A percentile compares a stretch with the other conserved stretches of the same genome.
Conservation (phyloP, 2,113 vertebrate species). For the Pseudopodoces humilis region DNA sequence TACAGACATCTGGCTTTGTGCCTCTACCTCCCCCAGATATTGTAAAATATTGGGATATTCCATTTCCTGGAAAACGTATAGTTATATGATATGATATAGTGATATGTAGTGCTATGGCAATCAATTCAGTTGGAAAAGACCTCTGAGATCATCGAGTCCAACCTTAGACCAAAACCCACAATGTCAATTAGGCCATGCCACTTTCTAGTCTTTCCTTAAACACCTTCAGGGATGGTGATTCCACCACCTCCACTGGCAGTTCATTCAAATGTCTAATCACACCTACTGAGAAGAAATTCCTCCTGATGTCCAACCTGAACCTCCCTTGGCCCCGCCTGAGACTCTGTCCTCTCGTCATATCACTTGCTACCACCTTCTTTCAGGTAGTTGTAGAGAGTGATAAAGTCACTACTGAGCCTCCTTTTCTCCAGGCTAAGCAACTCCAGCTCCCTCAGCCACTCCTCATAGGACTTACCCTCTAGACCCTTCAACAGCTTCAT, state of each 20-base stretch:
- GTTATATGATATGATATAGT: too few species aligned
- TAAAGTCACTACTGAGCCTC: neutral
- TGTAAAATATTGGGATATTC: neutral
- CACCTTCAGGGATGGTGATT: neutral
- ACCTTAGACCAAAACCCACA: neutral
- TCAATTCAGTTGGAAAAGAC: neutral
- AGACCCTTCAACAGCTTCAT: neutral
- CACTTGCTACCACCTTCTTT: neutral
- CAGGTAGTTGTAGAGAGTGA: neutral
- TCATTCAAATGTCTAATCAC: neutral
- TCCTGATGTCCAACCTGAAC: neutral
- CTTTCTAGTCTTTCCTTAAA: neutral
- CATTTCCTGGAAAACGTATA: neutral
- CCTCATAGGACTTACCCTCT: neutral
- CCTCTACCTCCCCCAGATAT: neutral
- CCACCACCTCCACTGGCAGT: neutral
- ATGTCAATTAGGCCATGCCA: neutral
- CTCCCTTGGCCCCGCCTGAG: neutral
- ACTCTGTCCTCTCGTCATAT: neutral
- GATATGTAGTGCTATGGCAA: neutral
- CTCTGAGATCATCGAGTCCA: neutral
- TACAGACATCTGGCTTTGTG: neutral
- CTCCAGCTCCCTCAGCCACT: neutral
- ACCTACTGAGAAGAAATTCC: neutral
- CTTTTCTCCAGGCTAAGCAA: neutral